Percentiles rank a stretch among this genome's conserved stretches.
phyloP scores from a whole-genome alignment of 2,113 vertebrate genomes.

The Tragelaphus scriptus region DNA sequence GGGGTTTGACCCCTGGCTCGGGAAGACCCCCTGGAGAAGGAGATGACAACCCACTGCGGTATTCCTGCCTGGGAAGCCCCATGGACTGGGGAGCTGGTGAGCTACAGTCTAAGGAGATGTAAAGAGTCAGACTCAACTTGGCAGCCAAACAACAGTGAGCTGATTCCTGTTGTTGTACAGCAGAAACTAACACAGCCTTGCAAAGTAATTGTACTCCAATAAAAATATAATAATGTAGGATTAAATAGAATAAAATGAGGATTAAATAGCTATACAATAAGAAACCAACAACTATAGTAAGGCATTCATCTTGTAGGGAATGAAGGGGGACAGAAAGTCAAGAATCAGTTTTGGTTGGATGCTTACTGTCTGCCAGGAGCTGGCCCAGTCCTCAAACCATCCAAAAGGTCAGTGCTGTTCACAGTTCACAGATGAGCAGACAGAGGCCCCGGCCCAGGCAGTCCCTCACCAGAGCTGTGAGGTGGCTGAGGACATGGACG shows the following conservation, averaged over 20 bases:
- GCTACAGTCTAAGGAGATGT: background rate
- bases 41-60: background rate
- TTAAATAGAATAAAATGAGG: background rate
- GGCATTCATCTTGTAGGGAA: rapidly evolving
- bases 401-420: rapidly evolving
- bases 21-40: background rate
- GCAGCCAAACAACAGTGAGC: background rate
- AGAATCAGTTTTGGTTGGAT: background rate
- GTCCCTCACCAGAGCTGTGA: rapidly evolving
- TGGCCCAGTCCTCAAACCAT: background rate
- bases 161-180: rapidly evolving
- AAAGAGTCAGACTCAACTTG: background rate
- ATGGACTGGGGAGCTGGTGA: background rate
- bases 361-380: background rate
- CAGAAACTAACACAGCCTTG: background rate
- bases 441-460: background rate
- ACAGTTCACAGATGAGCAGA: background rate
- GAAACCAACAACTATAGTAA: background rate
- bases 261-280: background rate
- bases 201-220: no score
- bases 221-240: rapidly evolving
- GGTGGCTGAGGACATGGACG: rapidly evolving
- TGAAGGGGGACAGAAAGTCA: background rate
- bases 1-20: background rate
- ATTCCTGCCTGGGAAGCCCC: background rate